Evolutionary conservation across 1,140 invertebrate genomes (phyloP).

Genomic region (roundworm (Caenorhabditis elegans)): DNA sequence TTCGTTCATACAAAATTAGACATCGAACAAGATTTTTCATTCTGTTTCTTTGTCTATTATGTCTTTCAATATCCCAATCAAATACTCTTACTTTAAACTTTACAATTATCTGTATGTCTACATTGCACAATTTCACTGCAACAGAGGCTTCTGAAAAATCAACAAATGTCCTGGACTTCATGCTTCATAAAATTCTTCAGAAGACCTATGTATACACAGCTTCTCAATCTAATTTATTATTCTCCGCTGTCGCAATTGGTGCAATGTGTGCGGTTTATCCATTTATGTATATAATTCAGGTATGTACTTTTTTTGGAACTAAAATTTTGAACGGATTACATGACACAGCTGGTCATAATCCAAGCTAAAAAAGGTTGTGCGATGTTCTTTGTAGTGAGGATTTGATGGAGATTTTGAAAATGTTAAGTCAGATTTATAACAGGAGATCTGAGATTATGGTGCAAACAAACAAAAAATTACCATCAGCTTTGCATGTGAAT

Average conservation of each 20-base stretch:
- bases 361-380: background rate
- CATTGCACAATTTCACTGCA: background rate
- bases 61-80: background rate
- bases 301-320: background rate
- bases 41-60: background rate
- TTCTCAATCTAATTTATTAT: background rate
- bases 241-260: background rate
- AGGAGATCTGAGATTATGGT: background rate
- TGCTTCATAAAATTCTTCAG: background rate
- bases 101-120: conserved; percentile 37
- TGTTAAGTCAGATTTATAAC: background rate
- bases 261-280: background rate
- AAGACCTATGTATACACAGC: background rate
- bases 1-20: no score
- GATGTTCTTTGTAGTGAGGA: background rate
- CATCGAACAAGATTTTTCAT: conserved; percentile 17
- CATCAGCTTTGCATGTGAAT: background rate
- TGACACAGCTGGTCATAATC: background rate
- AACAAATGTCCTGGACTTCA: background rate
- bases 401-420: background rate
- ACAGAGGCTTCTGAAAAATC: background rate
- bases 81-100: conserved; percentile 33
- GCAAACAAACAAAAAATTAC: background rate
- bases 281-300: conserved; percentile 22
- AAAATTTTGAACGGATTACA: no score